Evolutionary conservation across 2,113 vertebrate species (phyloP).

Genomic region (Calyptomena viridis): DNA sequence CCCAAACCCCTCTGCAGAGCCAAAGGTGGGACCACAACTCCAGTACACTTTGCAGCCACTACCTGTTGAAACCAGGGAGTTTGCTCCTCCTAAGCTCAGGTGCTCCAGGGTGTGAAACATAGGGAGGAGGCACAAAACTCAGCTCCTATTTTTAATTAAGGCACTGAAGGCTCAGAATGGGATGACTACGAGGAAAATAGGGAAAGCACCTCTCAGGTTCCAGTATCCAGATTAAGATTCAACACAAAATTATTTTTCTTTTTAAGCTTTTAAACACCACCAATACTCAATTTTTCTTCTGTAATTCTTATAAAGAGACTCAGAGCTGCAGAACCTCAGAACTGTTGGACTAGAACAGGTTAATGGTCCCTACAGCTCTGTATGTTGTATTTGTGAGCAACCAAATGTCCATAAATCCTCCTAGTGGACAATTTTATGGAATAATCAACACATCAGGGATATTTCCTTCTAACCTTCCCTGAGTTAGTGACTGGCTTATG

Average conservation of each 20-base stretch:
- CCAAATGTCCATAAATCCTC: conserved; percentile 51
- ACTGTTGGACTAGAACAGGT: conserved; percentile 18
- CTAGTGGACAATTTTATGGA: conserved; percentile 48
- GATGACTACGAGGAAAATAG: rapidly evolving
- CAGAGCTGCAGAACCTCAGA: background rate
- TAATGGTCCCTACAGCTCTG: conserved; percentile 44
- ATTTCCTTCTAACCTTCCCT: conserved; percentile 18
- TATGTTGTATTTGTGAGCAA: conserved; percentile 30
- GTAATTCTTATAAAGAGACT: background rate
- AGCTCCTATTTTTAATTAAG: background rate
- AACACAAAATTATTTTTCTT: background rate
- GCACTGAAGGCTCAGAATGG: background rate
- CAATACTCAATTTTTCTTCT: background rate
- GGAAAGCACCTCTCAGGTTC: background rate
- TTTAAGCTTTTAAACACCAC: background rate
- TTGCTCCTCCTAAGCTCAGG: background rate
- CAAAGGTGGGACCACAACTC: background rate
- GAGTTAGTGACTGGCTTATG: conserved; percentile 33
- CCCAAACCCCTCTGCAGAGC: background rate
- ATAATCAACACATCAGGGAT: conserved; percentile 56
- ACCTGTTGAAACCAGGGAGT: background rate
- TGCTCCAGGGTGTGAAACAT: background rate
- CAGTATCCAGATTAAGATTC: background rate
- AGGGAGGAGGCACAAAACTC: background rate
- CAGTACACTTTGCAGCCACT: background rate